These are phyloP conservation scores for Papilio polytes DNA, from an alignment of 1,140 invertebrate species.

Conservation along the genomic window DNA sequence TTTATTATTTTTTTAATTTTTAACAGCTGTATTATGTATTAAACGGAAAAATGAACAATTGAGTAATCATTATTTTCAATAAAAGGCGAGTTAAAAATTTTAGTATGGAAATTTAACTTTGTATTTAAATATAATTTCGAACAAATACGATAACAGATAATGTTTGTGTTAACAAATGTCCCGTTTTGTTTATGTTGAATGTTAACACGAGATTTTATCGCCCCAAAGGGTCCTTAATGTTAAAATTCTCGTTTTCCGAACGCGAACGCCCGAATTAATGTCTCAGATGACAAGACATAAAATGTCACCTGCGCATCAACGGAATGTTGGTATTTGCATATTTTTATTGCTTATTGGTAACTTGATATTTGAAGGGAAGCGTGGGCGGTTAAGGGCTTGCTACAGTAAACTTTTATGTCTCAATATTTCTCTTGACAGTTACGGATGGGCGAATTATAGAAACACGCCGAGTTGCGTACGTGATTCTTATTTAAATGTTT, in stretches of 20 bases:
- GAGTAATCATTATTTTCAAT: not conserved
- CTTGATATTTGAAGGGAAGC: slow-evolving; percentile 40
- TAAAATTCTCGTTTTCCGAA: slow-evolving; percentile 28
- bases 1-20: too few relatives aligned
- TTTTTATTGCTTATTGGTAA: slow-evolving; percentile 42
- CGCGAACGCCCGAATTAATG: slow-evolving; percentile 40
- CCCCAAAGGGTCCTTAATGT: slow-evolving; percentile 33
- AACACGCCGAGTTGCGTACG: slow-evolving; percentile 31
- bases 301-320: slow-evolving; percentile 45
- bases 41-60: not conserved
- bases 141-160: not conserved
- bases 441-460: slow-evolving; percentile 34
- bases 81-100: not conserved
- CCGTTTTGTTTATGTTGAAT: slow-evolving; percentile 35
- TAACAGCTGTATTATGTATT: too few relatives aligned
- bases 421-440: slow-evolving; percentile 31
- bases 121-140: not conserved
- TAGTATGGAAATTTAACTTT: not conserved
- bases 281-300: slow-evolving; percentile 49
- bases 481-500: slow-evolving; percentile 31
- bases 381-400: slow-evolving; percentile 19
- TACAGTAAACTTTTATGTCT: slow-evolving; percentile 38
- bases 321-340: slow-evolving; percentile 28
- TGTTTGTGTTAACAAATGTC: slow-evolving; percentile 25
- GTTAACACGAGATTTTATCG: slow-evolving; percentile 33